Conservation (phyloP, 2,888 invertebrate genomes). For the Deilephila elpenor region DNA sequence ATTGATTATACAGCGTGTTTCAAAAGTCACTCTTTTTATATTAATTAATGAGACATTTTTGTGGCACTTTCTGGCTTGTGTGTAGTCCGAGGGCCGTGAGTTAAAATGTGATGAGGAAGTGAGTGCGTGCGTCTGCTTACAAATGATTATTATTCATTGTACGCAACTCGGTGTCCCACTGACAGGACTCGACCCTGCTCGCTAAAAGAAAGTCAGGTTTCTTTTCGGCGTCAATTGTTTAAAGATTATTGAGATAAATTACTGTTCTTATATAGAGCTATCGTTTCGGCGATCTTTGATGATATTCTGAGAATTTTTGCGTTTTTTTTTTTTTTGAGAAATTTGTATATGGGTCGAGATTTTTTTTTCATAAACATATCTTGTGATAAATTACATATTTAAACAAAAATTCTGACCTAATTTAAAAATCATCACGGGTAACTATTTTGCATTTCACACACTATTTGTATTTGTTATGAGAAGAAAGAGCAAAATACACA, state of each 20-base stretch:
- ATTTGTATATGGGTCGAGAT: background rate
- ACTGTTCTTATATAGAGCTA: background rate
- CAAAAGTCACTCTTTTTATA: background rate
- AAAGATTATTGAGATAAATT: slow-evolving; percentile 9
- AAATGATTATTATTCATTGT: slow-evolving; percentile 31
- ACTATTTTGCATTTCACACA: no score
- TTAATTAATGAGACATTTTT: background rate
- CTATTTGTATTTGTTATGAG: no score
- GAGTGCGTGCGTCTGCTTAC: slow-evolving; percentile 37
- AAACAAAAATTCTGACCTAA: no score
- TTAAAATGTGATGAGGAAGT: slow-evolving; percentile 34
- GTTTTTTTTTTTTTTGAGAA: background rate
- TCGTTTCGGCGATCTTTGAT: background rate
- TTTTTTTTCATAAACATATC: no score
- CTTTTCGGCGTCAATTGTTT: slow-evolving; percentile 34
- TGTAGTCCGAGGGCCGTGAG: background rate
- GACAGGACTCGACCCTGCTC: slow-evolving; percentile 68
- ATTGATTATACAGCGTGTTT: slow-evolving; percentile 10
- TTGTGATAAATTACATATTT: no score
- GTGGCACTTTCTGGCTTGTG: background rate
- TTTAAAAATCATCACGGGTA: no score
- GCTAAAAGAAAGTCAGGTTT: slow-evolving; percentile 36
- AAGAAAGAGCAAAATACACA: background rate
- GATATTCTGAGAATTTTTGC: background rate
- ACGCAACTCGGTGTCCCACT: slow-evolving; percentile 63